A percentile compares a stretch with the other conserved stretches of the same genome.
phyloP scores from a whole-genome alignment of 2,797 vertebrate genomes.

The Paratrypauchen microcephalus region DNA sequence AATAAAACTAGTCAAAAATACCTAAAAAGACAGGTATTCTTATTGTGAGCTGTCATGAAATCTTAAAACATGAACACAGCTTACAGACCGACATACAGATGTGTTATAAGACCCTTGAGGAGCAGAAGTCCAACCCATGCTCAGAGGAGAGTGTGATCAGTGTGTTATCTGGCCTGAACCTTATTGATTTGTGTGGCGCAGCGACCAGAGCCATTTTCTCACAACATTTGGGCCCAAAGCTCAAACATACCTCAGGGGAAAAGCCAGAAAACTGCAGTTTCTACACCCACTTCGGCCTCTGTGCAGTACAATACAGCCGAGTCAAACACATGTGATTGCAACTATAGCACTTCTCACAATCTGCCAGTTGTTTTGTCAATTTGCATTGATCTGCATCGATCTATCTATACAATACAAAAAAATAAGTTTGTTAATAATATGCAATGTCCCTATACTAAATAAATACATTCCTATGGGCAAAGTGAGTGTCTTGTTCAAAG shows the following conservation, averaged over 20 bases:
- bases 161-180: conserved; percentile 17
- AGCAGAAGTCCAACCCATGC: background rate
- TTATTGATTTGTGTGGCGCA: conserved; percentile 40
- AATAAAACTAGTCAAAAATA: no score
- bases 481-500: no score
- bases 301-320: conserved; percentile 13
- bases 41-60: no score
- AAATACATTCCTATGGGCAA: no score
- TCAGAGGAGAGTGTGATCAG: background rate
- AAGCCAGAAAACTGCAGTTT: conserved; percentile 22
- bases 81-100: no score
- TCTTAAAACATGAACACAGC: no score
- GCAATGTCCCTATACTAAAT: no score
- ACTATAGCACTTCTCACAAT: background rate
- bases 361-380: background rate
- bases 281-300: conserved; percentile 18
- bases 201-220: conserved; percentile 18
- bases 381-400: no score
- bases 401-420: no score
- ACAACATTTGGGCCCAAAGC: conserved; percentile 27
- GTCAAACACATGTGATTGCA: background rate
- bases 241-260: conserved; percentile 21
- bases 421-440: no score
- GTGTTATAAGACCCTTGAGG: no score
- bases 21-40: no score